Evolutionary conservation across 1,140 invertebrate species (phyloP).

Genomic region (Mya arenaria): DNA sequence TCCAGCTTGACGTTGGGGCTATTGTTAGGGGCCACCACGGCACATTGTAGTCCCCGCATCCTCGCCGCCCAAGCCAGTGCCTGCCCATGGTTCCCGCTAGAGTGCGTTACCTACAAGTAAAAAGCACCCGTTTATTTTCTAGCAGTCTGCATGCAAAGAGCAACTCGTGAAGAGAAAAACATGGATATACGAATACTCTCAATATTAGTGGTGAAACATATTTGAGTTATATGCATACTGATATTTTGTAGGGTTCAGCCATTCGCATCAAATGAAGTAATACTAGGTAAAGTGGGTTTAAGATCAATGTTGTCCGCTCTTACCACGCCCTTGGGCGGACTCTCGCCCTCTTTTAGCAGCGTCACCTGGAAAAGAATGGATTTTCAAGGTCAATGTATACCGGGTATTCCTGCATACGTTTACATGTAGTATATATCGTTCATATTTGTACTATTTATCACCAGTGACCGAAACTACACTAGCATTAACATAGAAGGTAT

Average conservation of each 20-base stretch:
- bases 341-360: conserved; percentile 8
- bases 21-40: conserved; percentile 80
- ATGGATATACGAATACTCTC: neutral
- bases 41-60: conserved; percentile 74
- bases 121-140: neutral
- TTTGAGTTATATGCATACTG: too few species aligned
- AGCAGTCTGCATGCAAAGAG: too few species aligned
- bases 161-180: too few species aligned
- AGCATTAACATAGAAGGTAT: too few species aligned
- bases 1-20: conserved; percentile 79
- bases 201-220: too few species aligned
- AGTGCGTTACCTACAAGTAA: conserved; percentile 79
- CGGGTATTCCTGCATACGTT: too few species aligned
- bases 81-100: conserved; percentile 82
- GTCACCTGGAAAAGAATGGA: conserved; percentile 34
- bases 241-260: too few species aligned
- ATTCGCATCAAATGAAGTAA: too few species aligned
- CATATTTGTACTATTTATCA: too few species aligned
- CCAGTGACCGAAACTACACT: too few species aligned
- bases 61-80: conserved; percentile 80
- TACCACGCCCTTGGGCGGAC: conserved; percentile 42
- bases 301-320: neutral
- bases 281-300: too few species aligned
- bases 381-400: neutral
- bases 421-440: too few species aligned